These are phyloP conservation scores for Exocentrus adspersus DNA, from an alignment of 2,888 invertebrate genomes.

Conservation along the genomic window DNA sequence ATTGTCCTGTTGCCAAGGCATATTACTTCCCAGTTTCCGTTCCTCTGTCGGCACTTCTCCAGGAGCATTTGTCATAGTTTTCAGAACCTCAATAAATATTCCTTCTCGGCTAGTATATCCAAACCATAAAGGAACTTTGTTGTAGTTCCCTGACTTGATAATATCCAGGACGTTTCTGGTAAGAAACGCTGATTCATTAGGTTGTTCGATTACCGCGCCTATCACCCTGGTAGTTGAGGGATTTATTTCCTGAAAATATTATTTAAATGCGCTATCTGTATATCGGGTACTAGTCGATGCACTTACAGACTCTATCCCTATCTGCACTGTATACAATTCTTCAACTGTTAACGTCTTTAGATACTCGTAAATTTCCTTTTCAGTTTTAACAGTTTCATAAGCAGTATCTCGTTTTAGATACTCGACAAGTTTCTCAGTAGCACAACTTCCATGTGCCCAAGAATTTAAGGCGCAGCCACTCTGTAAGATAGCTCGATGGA, in stretches of 20 bases:
- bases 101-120: constrained; percentile 58
- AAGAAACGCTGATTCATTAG: constrained; percentile 48
- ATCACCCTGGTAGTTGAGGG: not conserved
- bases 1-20: constrained; percentile 40
- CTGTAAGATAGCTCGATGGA: constrained; percentile 25
- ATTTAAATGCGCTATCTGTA: not conserved
- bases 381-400: constrained; percentile 43
- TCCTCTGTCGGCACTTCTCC: not conserved
- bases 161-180: constrained; percentile 51
- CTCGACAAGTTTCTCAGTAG: constrained; percentile 31
- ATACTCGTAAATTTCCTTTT: constrained; percentile 44
- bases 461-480: constrained; percentile 22
- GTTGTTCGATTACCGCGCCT: constrained; percentile 43
- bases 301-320: constrained; percentile 23
- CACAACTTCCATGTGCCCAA: not conserved
- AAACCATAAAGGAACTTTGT: constrained; percentile 57
- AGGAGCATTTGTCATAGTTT: not conserved
- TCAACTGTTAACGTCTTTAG: constrained; percentile 35
- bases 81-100: constrained; percentile 47
- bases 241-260: not conserved
- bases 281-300: too few species aligned
- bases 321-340: constrained; percentile 39
- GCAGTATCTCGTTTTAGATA: too few species aligned
- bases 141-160: constrained; percentile 52
- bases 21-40: constrained; percentile 33